These are phyloP conservation scores for Sphenodon punctatus DNA, from an alignment of 2,797 vertebrate genomes.

Conservation along the genomic window DNA sequence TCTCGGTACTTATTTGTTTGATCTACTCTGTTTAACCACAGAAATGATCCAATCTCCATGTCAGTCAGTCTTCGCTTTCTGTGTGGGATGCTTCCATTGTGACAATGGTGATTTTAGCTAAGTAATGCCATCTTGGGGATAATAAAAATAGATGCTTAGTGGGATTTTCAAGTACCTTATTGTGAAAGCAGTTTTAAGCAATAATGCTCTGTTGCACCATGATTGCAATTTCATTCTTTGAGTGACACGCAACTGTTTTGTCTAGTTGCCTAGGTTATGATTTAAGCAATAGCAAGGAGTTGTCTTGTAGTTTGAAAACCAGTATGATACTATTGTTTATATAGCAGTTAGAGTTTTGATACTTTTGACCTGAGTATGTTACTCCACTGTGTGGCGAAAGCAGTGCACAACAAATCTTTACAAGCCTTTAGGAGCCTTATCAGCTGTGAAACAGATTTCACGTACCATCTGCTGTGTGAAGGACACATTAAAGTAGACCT, in stretches of 20 bases:
- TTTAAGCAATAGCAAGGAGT: background rate
- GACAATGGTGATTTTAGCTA: background rate
- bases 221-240: background rate
- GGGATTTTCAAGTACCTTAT: background rate
- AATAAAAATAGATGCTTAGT: background rate
- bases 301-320: background rate
- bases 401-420: conserved; percentile 41
- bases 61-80: background rate
- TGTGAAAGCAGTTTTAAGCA: background rate
- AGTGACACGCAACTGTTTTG: background rate
- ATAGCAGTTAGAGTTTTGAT: background rate
- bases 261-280: background rate
- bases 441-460: conserved; percentile 61
- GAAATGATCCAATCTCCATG: background rate
- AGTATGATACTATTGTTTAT: no score
- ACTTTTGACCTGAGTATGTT: background rate
- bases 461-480: conserved; percentile 67
- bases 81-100: background rate
- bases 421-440: conserved; percentile 40
- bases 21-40: background rate
- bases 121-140: accelerated
- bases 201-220: background rate
- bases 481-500: conserved; percentile 39
- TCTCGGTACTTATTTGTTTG: no score
- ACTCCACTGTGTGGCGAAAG: conserved; percentile 46